Evolutionary conservation across 2,113 vertebrate genomes (phyloP).

Genomic region (Oxyruncus cristatus): DNA sequence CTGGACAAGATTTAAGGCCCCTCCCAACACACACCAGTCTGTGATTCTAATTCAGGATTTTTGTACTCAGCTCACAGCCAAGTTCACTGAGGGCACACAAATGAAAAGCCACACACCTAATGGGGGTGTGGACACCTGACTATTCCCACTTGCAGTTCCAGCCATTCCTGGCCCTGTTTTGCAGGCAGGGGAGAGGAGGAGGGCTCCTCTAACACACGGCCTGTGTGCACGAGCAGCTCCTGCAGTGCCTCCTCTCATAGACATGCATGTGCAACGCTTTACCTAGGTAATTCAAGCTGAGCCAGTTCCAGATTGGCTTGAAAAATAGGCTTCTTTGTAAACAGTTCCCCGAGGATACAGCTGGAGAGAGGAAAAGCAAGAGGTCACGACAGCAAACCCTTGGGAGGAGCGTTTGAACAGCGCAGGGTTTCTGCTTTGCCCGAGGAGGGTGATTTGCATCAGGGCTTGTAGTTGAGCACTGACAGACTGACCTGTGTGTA

Average conservation of each 20-base stretch:
- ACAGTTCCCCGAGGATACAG: slow-evolving; percentile 97
- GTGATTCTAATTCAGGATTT: neutral
- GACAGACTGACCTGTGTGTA: slow-evolving; percentile 44
- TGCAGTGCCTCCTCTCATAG: slow-evolving; percentile 2
- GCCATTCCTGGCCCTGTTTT: neutral
- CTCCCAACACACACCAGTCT: neutral
- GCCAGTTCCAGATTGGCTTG: slow-evolving; percentile 98
- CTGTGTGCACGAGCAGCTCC: neutral
- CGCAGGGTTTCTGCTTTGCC: neutral
- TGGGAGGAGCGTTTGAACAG: slow-evolving; percentile 1
- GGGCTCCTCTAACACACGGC: neutral
- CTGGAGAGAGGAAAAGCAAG: slow-evolving; percentile 74
- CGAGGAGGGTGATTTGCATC: slow-evolving; percentile 44
- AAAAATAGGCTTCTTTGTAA: slow-evolving; percentile 98
- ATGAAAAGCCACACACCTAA: neutral
- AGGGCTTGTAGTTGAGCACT: slow-evolving; percentile 38
- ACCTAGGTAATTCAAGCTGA: slow-evolving; percentile 98
- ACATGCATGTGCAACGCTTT: slow-evolving; percentile 50
- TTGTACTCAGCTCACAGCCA: neutral
- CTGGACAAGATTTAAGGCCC: neutral
- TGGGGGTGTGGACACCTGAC: neutral
- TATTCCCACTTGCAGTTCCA: neutral
- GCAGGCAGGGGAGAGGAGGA: neutral
- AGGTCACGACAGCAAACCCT: slow-evolving; percentile 59
- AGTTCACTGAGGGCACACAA: neutral